Evolutionary conservation across 2,888 invertebrate species (phyloP), one percentile per base, ranked within the genome.

Genomic region (Sipha maydis): DNA sequence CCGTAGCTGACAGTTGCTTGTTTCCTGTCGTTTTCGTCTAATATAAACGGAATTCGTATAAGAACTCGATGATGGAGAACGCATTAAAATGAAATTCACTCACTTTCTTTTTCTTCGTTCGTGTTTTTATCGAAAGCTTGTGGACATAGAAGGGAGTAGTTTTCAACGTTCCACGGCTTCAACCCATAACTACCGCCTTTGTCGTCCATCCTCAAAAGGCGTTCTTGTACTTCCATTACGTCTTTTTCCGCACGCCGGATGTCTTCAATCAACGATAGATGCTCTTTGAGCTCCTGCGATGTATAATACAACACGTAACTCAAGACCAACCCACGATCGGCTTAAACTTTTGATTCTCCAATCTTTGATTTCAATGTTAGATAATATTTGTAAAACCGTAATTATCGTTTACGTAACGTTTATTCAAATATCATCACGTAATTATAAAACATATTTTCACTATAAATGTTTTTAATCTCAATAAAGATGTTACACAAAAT

Each of bases 191-290:
- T 1, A 48, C 48, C 34, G 17, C 21, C 76, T 17, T 31, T 19
- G 77, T 78, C 31, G 31, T 11, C 5, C n/a, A 48, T 31, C 19
- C 28, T 86, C 25, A 86, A 86, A 71, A 80, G 61, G 1, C 67
- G 73, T 19, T 88, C 80, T 76, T 88, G 73, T 14, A 75, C 75
- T 82, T 88, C 67, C 88, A 88, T 88, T 28, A 88, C 82, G 31
- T 88, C 80, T 61, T 82, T 67, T 75, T 88, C 88, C 61, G 88
- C 88, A 14, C 82, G n/a, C 31, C 88, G 75, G 41, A 88, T 88
- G 4, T 82, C 48, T 73, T 82, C 80, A 11, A 88, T 76, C 38
- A 75, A 41, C 9, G 56, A 61, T 9, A 88, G 34, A 82, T 86
- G 86, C 48, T 88, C 31, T 61, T 67, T 56, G 61, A 88, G 19